These are phyloP conservation scores for Acanthaster planci DNA, from an alignment of 35 echinoderm and acorn worm species.

Conservation along the genomic window DNA sequence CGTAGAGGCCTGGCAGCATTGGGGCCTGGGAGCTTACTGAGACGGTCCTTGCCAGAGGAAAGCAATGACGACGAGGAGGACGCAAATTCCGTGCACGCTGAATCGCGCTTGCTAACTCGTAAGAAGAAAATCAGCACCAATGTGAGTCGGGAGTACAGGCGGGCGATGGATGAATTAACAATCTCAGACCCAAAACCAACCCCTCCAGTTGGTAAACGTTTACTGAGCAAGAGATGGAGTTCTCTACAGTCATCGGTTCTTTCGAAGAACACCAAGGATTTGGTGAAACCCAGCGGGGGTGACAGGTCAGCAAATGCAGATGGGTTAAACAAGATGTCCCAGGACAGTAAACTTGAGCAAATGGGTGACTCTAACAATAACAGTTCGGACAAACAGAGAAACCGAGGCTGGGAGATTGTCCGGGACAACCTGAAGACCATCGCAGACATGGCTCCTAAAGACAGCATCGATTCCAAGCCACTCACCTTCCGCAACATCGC, in stretches of 20 bases:
- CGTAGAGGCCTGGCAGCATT: neutral
- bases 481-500: constrained; percentile 60
- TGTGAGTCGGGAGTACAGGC: neutral
- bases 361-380: neutral
- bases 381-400: neutral
- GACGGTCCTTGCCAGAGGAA: neutral
- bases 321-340: neutral
- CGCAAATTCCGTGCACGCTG: neutral
- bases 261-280: neutral
- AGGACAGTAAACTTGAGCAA: neutral
- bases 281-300: neutral
- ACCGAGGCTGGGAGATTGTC: constrained; percentile 74
- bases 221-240: constrained; percentile 8
- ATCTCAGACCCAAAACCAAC: neutral
- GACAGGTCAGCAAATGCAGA: neutral
- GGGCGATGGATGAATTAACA: neutral
- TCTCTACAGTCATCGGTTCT: neutral
- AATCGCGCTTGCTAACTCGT: neutral
- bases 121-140: neutral
- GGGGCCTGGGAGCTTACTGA: neutral
- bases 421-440: constrained; percentile 55
- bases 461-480: constrained; percentile 65
- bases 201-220: constrained; percentile 4
- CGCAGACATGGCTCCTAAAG: constrained; percentile 68
- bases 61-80: neutral